Evolutionary conservation across 2,888 invertebrate species (phyloP).

Genomic region (Sabatieria punctata): DNA sequence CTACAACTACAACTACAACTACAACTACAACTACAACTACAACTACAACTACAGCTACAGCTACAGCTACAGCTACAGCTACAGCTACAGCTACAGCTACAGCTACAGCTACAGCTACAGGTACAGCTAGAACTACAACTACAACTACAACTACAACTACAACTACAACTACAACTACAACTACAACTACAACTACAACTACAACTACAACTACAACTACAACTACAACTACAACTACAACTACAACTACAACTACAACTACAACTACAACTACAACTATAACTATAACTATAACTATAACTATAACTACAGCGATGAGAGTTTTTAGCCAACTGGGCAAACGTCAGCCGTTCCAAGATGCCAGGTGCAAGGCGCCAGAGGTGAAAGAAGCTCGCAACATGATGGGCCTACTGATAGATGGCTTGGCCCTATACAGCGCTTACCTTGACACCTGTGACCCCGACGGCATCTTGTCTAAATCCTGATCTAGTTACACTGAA

Average conservation of each 20-base stretch:
- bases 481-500: background rate
- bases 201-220: too few species aligned
- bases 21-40: background rate
- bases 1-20: background rate
- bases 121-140: background rate
- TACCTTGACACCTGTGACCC: too few species aligned
- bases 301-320: background rate
- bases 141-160: background rate
- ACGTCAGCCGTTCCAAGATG: too few species aligned
- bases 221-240: background rate
- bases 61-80: background rate
- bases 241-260: conserved; percentile 1
- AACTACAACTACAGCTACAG: background rate
- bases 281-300: background rate
- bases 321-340: too few species aligned
- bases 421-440: too few species aligned
- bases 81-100: background rate
- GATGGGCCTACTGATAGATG: too few species aligned
- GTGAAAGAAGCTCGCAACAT: too few species aligned
- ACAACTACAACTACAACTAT: background rate
- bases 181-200: background rate
- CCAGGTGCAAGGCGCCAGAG: too few species aligned
- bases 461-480: too few species aligned
- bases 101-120: background rate
- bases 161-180: background rate